phyloP scores from a whole-genome alignment of 2,113 vertebrate genomes.

The Chaetorhynchus papuensis region DNA sequence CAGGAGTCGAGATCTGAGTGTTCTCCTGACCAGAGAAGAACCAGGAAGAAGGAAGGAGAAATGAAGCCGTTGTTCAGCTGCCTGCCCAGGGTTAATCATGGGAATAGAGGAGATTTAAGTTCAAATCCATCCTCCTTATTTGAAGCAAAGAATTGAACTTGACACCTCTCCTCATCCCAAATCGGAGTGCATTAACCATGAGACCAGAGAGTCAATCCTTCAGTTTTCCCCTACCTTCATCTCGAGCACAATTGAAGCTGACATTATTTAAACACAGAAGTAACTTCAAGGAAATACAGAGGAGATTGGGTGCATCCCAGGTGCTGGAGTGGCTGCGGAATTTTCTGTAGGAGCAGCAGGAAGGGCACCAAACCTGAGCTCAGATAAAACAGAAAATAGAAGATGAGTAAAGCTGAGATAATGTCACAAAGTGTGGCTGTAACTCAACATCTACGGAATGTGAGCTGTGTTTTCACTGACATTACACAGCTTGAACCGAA shows the following conservation, averaged over 20 bases:
- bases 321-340: not conserved
- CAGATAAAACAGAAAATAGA: not conserved
- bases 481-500: not conserved
- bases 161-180: slow-evolving; percentile 26
- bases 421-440: not conserved
- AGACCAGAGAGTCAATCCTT: slow-evolving; percentile 14
- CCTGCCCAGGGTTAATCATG: not conserved
- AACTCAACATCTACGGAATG: not conserved
- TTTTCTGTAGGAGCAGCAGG: not conserved
- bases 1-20: not conserved
- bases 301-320: not conserved
- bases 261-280: slow-evolving; percentile 2
- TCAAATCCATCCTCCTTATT: slow-evolving; percentile 17
- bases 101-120: not conserved
- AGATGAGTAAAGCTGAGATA: not conserved
- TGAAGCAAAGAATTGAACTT: slow-evolving; percentile 52
- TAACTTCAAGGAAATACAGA: not conserved
- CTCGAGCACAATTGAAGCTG: not conserved
- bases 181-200: not conserved
- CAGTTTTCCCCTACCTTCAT: not conserved
- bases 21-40: not conserved
- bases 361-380: not conserved
- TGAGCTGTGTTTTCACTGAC: not conserved
- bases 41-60: not conserved
- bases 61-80: not conserved